phyloP scores from a whole-genome alignment of 53 echinoderm and acorn worm species.

The Crossaster papposus region DNA sequence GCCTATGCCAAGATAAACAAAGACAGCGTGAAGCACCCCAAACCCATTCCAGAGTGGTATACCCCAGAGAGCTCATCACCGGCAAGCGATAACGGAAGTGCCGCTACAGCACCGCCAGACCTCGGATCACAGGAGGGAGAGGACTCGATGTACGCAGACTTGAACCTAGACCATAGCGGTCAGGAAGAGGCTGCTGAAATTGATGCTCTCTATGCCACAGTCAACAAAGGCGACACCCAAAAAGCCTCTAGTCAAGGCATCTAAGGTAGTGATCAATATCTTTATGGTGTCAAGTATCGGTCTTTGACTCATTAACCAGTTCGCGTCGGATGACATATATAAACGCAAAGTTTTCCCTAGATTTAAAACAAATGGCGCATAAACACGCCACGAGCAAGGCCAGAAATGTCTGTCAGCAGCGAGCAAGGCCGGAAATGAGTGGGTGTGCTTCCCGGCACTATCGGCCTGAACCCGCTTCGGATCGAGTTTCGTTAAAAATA shows the following conservation, averaged over 20 bases:
- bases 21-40: neutral
- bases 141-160: neutral
- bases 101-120: neutral
- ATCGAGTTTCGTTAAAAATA: no score
- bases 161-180: neutral
- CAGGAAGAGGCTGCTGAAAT: neutral
- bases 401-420: no score
- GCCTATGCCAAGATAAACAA: neutral
- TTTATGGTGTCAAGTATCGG: neutral
- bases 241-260: neutral
- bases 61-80: neutral
- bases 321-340: no score
- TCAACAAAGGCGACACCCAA: neutral
- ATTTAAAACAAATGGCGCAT: no score
- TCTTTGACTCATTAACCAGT: no score
- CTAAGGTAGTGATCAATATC: neutral
- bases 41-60: neutral
- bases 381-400: no score
- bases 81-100: neutral
- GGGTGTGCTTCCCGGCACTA: no score
- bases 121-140: neutral
- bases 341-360: no score
- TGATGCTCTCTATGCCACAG: neutral
- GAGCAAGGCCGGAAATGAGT: no score
- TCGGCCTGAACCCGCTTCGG: no score